Evolutionary conservation across 1,140 invertebrate species (phyloP), one percentile per base, ranked within the genome.

Genomic region (Drosophila rufa): DNA sequence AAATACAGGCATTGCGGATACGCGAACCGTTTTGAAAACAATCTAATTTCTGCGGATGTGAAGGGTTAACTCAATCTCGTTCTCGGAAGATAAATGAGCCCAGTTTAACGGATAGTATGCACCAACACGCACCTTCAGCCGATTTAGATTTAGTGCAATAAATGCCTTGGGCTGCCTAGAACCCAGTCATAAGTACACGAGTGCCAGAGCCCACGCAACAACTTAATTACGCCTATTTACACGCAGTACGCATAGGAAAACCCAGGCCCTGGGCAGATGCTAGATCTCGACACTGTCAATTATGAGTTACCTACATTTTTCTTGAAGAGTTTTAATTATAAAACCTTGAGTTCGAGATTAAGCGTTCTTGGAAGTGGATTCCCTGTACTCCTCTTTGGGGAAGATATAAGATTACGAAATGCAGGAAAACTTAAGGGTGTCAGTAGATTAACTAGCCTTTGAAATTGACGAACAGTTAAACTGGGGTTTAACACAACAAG

Each of bases 11-110:
- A 19, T 11, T 22, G 30, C 25, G 38, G 53, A 47, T 56, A 25
- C 66, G 67, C 61, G 14, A 66, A 43, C 66, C 45, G 38, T 71
- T 71, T 53, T 45, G 45, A 71, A 56, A 70, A 70, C 51, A 48
- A 71, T 73, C 70, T 73, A 60, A 68, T 33, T 70, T 55, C 25
- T 46, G 38, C 30, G 62, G 40, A 55, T 67, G 42, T 46, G 25
- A 70, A 68, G 67, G 67, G 62, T 67, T 66, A 53, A 53, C 27
- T 42, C 62, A 67, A 45, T 69, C 25, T 38, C 30, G 9, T 68
- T n/a, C 46, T 70, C n/a, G 27, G 36, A 40, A 67, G 67, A 70
- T 67, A 46, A 46, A 67, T 67, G 67, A 38, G 22, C 22, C 14
- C 3, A 19, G 47, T 46, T 70, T 67, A 50, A 67, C 42, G 67